Evolutionary conservation across 2,797 vertebrate species (phyloP).

Genomic region (Phalloptychus januarius): DNA sequence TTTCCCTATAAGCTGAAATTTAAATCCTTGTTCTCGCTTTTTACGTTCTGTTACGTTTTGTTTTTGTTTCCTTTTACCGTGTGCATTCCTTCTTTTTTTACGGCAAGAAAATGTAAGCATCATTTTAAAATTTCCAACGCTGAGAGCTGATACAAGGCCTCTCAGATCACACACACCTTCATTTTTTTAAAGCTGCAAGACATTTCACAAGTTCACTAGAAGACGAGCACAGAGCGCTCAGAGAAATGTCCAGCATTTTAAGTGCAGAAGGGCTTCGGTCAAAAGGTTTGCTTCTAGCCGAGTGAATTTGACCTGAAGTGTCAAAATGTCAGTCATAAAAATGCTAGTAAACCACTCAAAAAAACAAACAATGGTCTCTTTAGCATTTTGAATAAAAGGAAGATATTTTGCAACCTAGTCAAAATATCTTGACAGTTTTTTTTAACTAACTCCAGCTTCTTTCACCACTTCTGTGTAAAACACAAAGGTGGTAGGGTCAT

Average conservation of each 20-base stretch:
- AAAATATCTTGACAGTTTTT: background rate
- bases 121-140: background rate
- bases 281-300: background rate
- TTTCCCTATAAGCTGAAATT: background rate
- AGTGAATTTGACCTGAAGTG: background rate
- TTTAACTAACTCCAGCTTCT: background rate
- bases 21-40: too few relatives aligned
- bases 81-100: background rate
- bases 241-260: conserved; percentile 6
- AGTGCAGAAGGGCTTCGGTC: background rate
- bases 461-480: background rate
- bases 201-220: background rate
- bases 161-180: background rate
- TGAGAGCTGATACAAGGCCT: background rate
- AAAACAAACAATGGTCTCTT: background rate
- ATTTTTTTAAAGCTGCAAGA: background rate
- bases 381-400: background rate
- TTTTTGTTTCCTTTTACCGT: background rate
- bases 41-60: background rate
- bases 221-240: background rate
- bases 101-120: background rate
- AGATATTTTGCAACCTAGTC: background rate
- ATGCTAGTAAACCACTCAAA: background rate
- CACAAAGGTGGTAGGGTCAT: background rate
- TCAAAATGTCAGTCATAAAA: conserved; percentile 10